Conservation (phyloP, 2,888 invertebrate genomes). For the Epsilonema sp. region DNA sequence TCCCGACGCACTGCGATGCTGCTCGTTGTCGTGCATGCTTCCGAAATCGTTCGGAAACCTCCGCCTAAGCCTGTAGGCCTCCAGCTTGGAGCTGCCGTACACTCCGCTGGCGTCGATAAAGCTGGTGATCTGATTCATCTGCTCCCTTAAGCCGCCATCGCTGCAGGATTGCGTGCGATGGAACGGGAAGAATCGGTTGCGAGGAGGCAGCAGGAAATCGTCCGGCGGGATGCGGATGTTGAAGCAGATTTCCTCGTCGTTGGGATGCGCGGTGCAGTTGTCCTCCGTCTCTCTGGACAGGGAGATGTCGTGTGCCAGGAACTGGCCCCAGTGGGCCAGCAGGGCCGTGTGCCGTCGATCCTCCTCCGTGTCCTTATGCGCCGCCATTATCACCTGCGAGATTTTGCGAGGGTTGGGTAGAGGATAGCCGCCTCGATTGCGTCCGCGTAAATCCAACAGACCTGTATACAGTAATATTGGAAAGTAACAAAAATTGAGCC, state of each 20-base stretch:
- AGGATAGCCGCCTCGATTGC: too few species aligned
- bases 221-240: slow-evolving; percentile 74
- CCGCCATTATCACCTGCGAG: slow-evolving; percentile 53
- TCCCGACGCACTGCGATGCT: not conserved
- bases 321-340: slow-evolving; percentile 98
- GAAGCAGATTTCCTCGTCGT: slow-evolving; percentile 50
- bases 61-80: not conserved
- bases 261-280: not conserved
- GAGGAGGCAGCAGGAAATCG: slow-evolving; percentile 57
- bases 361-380: slow-evolving; percentile 46
- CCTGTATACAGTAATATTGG: too few species aligned
- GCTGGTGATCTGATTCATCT: slow-evolving; percentile 57
- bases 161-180: slow-evolving; percentile 76
- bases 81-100: not conserved
- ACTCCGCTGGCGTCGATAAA: slow-evolving; percentile 64
- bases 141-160: slow-evolving; percentile 80
- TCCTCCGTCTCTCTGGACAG: slow-evolving; percentile 40
- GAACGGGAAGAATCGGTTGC: slow-evolving; percentile 63
- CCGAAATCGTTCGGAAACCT: not conserved
- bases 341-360: slow-evolving; percentile 64
- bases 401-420: slow-evolving; percentile 2
- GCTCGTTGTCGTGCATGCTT: not conserved
- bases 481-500: too few species aligned
- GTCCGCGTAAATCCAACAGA: too few species aligned
- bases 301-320: slow-evolving; percentile 81